Conservation (phyloP, 2,113 vertebrate genomes). For the Laterallus jamaicensis region DNA sequence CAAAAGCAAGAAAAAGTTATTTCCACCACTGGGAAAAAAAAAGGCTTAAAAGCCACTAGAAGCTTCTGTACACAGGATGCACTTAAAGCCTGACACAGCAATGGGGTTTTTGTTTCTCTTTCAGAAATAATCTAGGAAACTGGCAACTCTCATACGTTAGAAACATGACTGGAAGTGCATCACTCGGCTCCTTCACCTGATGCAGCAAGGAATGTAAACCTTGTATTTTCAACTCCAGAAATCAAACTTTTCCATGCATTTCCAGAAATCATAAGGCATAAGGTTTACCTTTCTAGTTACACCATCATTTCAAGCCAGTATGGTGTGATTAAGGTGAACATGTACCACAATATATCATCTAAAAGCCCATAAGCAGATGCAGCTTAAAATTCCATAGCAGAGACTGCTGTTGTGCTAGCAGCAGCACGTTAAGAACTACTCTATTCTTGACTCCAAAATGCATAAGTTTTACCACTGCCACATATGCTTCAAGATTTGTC, state of each 20-base stretch:
- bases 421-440: not conserved
- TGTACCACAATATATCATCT: not conserved
- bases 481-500: not conserved
- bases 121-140: not conserved
- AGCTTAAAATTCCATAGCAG: conserved; percentile 2
- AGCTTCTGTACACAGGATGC: not conserved
- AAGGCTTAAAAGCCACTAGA: not conserved
- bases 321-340: not conserved
- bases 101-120: not conserved
- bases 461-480: not conserved
- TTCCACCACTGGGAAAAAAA: not conserved
- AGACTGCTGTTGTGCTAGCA: not conserved
- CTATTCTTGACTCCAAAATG: not conserved
- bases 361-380: not conserved
- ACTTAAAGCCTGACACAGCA: not conserved
- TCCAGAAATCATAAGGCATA: not conserved
- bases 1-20: not conserved
- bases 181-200: not conserved
- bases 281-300: not conserved
- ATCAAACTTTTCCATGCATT: not conserved
- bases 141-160: not conserved
- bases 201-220: not conserved
- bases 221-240: not conserved
- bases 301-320: not conserved
- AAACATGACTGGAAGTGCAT: not conserved